These are phyloP conservation scores for Thyatira batis DNA, from an alignment of 2,888 invertebrate species.

Conservation along the genomic window DNA sequence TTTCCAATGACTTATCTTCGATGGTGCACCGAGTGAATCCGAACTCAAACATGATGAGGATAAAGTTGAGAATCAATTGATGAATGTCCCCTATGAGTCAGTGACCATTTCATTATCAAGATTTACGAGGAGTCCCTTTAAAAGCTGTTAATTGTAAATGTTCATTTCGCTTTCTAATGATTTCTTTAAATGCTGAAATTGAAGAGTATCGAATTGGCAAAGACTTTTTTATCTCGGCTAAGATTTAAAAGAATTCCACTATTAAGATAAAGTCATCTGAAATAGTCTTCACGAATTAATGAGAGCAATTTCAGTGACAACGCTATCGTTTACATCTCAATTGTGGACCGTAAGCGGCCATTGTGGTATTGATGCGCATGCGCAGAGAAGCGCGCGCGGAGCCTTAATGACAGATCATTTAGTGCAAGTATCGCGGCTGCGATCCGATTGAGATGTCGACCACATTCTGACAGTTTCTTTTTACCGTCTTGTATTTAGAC, in stretches of 20 bases:
- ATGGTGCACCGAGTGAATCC: slow-evolving; percentile 36
- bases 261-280: slow-evolving; percentile 2
- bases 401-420: slow-evolving; percentile 67
- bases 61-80: slow-evolving; percentile 36
- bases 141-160: slow-evolving; percentile 68
- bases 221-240: slow-evolving; percentile 1
- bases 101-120: slow-evolving; percentile 71
- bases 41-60: slow-evolving; percentile 36
- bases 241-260: neutral
- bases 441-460: slow-evolving; percentile 60
- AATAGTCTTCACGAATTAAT: slow-evolving; percentile 23
- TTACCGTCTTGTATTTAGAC: slow-evolving; percentile 46
- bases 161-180: slow-evolving; percentile 64
- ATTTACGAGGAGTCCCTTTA: slow-evolving; percentile 75
- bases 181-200: slow-evolving; percentile 44
- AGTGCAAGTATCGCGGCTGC: slow-evolving; percentile 46
- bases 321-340: slow-evolving; percentile 50
- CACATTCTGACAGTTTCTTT: slow-evolving; percentile 52
- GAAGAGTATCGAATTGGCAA: slow-evolving; percentile 9
- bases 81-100: slow-evolving; percentile 34
- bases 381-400: slow-evolving; percentile 42
- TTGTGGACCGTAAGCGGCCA: slow-evolving; percentile 52
- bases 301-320: slow-evolving; percentile 17
- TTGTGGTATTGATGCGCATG: slow-evolving; percentile 48
- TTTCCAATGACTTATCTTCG: slow-evolving; percentile 76